Evolutionary conservation across 2,797 vertebrate genomes (phyloP).

Genomic region (Cercopithecus diana): DNA sequence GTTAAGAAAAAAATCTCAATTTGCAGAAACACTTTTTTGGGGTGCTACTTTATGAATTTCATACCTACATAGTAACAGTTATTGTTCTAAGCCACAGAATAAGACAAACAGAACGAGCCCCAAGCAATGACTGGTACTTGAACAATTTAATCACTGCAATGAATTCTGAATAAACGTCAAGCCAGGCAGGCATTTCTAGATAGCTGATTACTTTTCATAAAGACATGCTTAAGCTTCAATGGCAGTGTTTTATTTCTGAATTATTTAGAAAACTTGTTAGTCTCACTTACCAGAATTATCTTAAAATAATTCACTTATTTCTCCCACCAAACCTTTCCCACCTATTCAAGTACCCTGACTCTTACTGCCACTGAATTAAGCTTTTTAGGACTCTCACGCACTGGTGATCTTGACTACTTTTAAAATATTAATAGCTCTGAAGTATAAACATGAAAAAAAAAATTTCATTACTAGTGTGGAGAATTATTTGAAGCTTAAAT

Average conservation of each 20-base stretch:
- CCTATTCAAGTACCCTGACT: neutral
- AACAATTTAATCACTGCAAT: slow-evolving; percentile 19
- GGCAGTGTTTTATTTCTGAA: slow-evolving; percentile 31
- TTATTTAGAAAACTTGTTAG: slow-evolving; percentile 29
- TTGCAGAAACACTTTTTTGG: neutral
- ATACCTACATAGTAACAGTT: neutral
- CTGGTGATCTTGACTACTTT: neutral
- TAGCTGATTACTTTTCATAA: slow-evolving; percentile 34
- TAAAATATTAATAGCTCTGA: neutral
- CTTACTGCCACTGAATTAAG: neutral
- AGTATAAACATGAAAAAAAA: neutral
- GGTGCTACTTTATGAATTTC: slow-evolving; percentile 15
- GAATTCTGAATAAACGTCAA: slow-evolving; percentile 41
- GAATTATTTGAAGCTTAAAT: slow-evolving; percentile 35
- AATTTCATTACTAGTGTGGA: neutral
- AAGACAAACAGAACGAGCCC: neutral
- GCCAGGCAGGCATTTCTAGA: slow-evolving; percentile 40
- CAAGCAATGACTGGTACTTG: neutral
- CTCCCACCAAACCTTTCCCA: neutral
- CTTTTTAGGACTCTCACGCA: neutral
- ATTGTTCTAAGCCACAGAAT: neutral
- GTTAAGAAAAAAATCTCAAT: neutral
- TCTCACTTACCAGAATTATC: slow-evolving; percentile 22
- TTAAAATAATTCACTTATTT: slow-evolving; percentile 28
- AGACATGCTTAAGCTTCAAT: neutral